Evolutionary conservation across 2,797 vertebrate genomes (phyloP), one percentile per base, ranked within the genome.

Genomic region (Synanceia verrucosa): DNA sequence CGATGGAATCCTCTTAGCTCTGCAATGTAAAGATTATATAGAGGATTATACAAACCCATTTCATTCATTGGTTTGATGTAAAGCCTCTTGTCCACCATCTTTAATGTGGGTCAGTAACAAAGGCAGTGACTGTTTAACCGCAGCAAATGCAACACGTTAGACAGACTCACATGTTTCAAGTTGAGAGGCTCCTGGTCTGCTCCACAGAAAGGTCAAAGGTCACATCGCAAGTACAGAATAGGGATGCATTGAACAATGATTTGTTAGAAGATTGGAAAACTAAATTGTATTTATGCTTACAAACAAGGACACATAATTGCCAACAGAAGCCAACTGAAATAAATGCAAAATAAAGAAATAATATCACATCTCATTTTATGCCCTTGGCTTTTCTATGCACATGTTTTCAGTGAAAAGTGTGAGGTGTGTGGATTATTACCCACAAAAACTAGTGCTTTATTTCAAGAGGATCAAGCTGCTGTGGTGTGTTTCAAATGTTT

Each of bases 1-100:
- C 5, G 4, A 26, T 36, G 6, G 11, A 76, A 73, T 79, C 75
- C 65, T 79, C 44, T 70, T 24, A 70, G 28, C 52, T 62, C 18
- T 66, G 37, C 37, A 47, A 47, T 19, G 37, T 60, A 76, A 47
- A 82, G 58, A 83, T 81, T 79, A 61, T 28, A 72, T 78, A 81
- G 31, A 60, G 63, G 64, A 79, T 84, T 79, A 73, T 56, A 60
- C 5, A 28, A 73, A 41, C 39, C 43, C 55, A 71, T 77, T 67
- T 37, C 44, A 62, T 36, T 78, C 71, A 75, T 70, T 78, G 41
- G 28, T 77, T 71, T 70, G 44, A 79, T 76, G 53, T 61, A 74
- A 81, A 81, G 36, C 51, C 43, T 64, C 4, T 70, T 51, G 29
- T 76, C 53, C 21, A 23, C 34, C 44, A 29, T 56, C 6, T 60